phyloP scores from a whole-genome alignment of 2,888 invertebrate species.

The Cinara cedri region DNA sequence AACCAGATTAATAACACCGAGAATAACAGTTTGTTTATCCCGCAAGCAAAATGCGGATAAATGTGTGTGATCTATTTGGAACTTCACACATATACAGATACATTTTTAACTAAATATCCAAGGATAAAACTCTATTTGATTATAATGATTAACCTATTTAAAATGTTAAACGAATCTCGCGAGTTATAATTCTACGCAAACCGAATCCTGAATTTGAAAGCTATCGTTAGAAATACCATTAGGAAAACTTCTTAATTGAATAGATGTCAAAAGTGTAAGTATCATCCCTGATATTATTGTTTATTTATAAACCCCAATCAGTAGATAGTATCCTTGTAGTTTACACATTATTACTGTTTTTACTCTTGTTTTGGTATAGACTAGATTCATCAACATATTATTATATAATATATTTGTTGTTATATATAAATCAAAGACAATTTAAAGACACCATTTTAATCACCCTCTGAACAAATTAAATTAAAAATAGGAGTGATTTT shows the following conservation, averaged over 20 bases:
- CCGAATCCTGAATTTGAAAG: neutral
- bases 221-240: neutral
- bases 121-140: too few species aligned
- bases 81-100: too few species aligned
- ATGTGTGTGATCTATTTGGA: neutral
- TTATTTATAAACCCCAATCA: too few species aligned
- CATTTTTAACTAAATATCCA: too few species aligned
- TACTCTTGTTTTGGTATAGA: too few species aligned
- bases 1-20: neutral
- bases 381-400: too few species aligned
- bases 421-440: neutral
- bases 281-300: too few species aligned
- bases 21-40: constrained; percentile 8
- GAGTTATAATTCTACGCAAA: neutral
- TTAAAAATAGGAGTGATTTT: neutral
- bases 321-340: too few species aligned
- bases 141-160: neutral
- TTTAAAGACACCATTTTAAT: neutral
- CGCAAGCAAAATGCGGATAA: neutral
- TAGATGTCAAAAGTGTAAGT: too few species aligned
- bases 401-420: too few species aligned
- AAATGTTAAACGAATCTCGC: neutral
- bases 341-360: neutral
- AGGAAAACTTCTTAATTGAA: too few species aligned
- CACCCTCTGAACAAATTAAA: neutral